A percentile compares a stretch with the other conserved stretches of the same genome.
Conservation (phyloP, 2,797 vertebrate species). For the Malacoraja senta region DNA sequence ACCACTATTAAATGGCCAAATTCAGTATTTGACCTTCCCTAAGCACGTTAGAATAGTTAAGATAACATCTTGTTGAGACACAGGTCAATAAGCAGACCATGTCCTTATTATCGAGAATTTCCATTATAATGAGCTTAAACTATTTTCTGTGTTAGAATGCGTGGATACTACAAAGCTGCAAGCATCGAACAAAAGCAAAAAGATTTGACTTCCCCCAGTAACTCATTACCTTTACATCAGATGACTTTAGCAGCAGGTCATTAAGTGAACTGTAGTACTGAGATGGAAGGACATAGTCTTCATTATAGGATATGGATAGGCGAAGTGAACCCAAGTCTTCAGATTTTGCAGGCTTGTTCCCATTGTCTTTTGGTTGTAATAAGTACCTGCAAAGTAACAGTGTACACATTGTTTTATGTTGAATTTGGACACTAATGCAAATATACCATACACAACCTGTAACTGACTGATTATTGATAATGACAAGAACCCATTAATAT, state of each 20-base stretch:
- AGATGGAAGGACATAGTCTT: slow-evolving; percentile 89
- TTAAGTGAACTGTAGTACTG: slow-evolving; percentile 75
- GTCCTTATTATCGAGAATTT: background rate
- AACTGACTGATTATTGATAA: background rate
- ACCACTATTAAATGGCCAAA: background rate
- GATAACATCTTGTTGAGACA: background rate
- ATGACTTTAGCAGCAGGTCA: slow-evolving; percentile 86
- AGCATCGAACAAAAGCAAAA: background rate
- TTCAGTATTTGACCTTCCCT: background rate
- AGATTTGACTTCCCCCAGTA: background rate
- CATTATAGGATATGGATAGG: slow-evolving; percentile 86
- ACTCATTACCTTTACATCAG: slow-evolving; percentile 78
- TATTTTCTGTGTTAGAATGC: background rate
- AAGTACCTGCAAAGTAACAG: slow-evolving; percentile 73
- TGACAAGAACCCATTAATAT: background rate
- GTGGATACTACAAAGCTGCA: background rate
- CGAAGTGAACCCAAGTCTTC: slow-evolving; percentile 89
- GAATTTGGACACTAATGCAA: background rate
- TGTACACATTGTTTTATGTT: background rate
- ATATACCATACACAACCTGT: background rate
- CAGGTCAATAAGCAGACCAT: background rate
- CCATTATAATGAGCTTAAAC: background rate
- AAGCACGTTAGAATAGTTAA: background rate
- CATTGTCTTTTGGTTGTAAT: slow-evolving; percentile 88
- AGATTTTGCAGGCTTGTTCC: slow-evolving; percentile 80